These are phyloP conservation scores for Calidris pugnax DNA, from an alignment of 2,113 vertebrate genomes.

Conservation along the genomic window DNA sequence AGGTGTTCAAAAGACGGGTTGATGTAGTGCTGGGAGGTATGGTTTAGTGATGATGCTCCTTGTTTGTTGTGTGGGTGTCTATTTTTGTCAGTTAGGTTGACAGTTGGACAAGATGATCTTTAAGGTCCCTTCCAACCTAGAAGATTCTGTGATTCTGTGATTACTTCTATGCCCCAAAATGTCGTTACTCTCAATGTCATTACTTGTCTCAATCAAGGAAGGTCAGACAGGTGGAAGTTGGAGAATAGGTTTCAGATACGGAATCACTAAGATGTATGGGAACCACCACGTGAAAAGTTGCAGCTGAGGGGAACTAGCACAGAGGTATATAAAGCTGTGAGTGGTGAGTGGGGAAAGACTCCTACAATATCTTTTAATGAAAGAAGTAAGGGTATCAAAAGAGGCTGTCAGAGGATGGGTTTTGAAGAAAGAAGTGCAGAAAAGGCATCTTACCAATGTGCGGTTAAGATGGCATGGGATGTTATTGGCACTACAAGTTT, in stretches of 20 bases:
- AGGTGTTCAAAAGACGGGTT: too few species aligned
- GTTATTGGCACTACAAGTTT: neutral
- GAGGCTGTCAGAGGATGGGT: fast-evolving
- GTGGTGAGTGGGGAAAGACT: neutral
- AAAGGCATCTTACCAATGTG: fast-evolving
- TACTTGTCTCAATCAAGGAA: neutral
- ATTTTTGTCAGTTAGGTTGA: too few species aligned
- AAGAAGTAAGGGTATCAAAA: neutral
- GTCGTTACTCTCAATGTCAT: neutral
- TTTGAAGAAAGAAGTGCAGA: neutral
- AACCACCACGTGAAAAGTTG: neutral
- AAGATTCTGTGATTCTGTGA: too few species aligned
- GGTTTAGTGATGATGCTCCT: too few species aligned
- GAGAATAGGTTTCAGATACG: fast-evolving
- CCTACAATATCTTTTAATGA: neutral
- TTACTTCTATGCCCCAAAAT: neutral
- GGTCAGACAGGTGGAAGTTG: neutral
- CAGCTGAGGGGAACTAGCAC: neutral
- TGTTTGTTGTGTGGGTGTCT: too few species aligned
- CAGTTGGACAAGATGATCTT: too few species aligned
- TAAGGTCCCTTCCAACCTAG: too few species aligned
- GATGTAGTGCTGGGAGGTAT: too few species aligned
- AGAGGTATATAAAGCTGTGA: neutral
- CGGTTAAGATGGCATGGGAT: neutral
- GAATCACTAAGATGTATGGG: neutral